Conservation (phyloP, 2,113 vertebrate genomes). For the Clarias gariepinus region DNA sequence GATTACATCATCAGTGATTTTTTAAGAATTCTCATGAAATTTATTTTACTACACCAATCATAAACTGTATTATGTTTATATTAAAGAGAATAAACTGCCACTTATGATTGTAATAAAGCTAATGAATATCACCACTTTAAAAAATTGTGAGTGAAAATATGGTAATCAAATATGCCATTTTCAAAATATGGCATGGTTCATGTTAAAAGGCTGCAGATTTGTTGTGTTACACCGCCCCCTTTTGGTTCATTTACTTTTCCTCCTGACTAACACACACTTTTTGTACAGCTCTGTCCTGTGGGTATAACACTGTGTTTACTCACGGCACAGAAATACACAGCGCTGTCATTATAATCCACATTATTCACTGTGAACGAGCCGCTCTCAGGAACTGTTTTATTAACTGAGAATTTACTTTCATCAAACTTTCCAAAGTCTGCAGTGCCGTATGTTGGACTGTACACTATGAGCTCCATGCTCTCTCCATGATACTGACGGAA, state of each 20-base stretch:
- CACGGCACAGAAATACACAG: slow-evolving; percentile 50
- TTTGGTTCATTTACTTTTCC: neutral
- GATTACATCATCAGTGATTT: too few relatives aligned
- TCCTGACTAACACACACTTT: slow-evolving; percentile 16
- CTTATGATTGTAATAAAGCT: neutral
- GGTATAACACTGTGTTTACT: slow-evolving; percentile 49
- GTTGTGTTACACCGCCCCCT: neutral
- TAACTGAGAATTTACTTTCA: slow-evolving; percentile 33
- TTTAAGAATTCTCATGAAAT: too few relatives aligned
- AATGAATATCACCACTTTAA: too few relatives aligned
- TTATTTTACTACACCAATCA: too few relatives aligned
- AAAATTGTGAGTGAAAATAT: too few relatives aligned
- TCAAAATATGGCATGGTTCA: neutral
- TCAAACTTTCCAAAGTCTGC: slow-evolving; percentile 34
- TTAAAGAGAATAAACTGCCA: too few relatives aligned
- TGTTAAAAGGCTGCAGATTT: neutral
- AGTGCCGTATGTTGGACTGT: neutral
- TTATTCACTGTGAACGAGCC: slow-evolving; percentile 52
- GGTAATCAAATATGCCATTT: too few relatives aligned
- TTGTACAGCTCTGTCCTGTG: slow-evolving; percentile 38
- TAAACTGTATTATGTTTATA: too few relatives aligned
- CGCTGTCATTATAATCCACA: slow-evolving; percentile 38
- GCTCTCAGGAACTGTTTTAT: neutral
- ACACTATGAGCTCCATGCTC: slow-evolving; percentile 55
- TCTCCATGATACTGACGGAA: slow-evolving; percentile 60